Base-by-base conservation (phyloP, 2,888 invertebrate genomes). In the Andrena trimmerana region DNA sequence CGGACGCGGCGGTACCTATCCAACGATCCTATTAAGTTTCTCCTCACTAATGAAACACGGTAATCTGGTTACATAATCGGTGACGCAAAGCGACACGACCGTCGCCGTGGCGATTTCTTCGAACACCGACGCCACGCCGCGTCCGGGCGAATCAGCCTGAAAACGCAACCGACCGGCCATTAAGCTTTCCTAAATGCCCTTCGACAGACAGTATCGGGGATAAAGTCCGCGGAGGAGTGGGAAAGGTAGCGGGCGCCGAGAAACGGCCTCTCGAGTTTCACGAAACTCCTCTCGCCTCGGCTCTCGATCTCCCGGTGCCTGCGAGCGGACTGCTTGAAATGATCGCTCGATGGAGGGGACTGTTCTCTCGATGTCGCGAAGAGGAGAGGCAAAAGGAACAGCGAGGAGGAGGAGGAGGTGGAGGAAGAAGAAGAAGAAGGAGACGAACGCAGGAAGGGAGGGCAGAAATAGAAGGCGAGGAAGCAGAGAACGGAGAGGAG, bases 31-130 rank as follows among this genome's bases (percentile, higher is more conserved):
- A 73, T 62, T 57, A 70, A 74, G 57, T 81, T 82, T 70, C 81
- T 74, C 70, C 69, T 66, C 31, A 42, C 81, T 67, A 82, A 82
- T 70, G 81, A 69, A 73, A 80, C 67, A 13, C 65, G 62, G 69
- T 67, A 74, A 81, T 81, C 69, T 52, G 27, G 60, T 80, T 81
- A 67, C 74, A 59, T 27, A 79, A 81, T 73, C 31, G 60, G 27
- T 81, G 74, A 82, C 81, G 81, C 81, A 80, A 82, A 74, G 27
- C 81, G 60, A 54, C 57, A 10, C 27, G 63, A 54, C 27, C 71
- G 62, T 50, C 69, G 36, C n/a, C 42, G 29, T 2, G 29, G 57
- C 54, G 74, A 62, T 75, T 75, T 83, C 81, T 65, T 68, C 81
- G 75, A 75, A 80, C 50, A 6, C 48, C 65, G 63, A 54, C 60